These are phyloP conservation scores for Oreortyx pictus DNA, from an alignment of 2,797 vertebrate genomes.

Conservation along the genomic window DNA sequence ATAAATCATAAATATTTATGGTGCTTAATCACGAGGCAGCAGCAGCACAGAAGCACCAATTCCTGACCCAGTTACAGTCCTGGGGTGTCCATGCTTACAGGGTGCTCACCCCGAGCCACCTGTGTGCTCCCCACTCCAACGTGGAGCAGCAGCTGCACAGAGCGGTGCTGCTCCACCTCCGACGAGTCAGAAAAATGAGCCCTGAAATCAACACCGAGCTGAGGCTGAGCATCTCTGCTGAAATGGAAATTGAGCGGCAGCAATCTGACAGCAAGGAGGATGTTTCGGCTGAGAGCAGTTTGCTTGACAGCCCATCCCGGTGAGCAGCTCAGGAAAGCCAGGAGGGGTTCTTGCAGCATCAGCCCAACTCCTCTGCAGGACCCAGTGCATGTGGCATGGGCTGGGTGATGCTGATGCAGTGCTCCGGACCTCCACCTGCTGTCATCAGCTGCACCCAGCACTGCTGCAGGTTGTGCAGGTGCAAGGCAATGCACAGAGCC, in stretches of 20 bases:
- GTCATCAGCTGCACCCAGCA: background rate
- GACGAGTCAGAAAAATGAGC: background rate
- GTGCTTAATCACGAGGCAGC: constrained; percentile 71
- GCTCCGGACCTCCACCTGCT: background rate
- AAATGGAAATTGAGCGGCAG: background rate
- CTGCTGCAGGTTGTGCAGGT: background rate
- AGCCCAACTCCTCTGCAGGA: background rate
- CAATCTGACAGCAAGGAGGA: background rate
- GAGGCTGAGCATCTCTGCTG: background rate
- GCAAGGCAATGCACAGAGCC: background rate
- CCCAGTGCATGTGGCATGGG: background rate
- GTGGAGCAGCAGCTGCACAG: background rate
- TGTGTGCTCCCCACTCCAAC: no score
- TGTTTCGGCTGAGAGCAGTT: background rate
- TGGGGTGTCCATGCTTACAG: background rate
- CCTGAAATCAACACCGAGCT: background rate
- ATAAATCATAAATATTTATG: constrained; percentile 77
- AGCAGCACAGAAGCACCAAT: constrained; percentile 40
- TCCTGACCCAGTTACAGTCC: constrained; percentile 31
- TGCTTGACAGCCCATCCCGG: background rate
- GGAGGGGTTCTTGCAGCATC: background rate
- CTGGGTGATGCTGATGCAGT: no score
- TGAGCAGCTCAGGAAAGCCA: background rate
- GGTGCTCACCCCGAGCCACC: no score
- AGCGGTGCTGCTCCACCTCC: background rate